Base-by-base conservation (phyloP, 1,140 invertebrate species). In the Hyles euphorbiae region DNA sequence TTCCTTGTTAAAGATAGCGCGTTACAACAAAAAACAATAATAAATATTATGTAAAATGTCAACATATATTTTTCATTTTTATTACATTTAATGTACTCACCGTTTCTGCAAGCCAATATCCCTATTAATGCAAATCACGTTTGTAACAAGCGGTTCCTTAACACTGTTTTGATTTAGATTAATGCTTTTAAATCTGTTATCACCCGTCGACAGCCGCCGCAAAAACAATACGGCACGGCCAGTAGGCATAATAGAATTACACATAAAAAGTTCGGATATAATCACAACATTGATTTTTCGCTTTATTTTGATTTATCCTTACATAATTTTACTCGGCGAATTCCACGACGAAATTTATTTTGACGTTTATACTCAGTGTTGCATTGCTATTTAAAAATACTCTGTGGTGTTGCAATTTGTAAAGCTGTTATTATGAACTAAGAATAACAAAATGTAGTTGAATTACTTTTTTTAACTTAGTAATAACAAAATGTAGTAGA, bases 201-300 rank as follows among this genome's bases (percentile, higher is more conserved):
- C 86, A 55, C 80, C 78, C 47, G 83, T 76, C 67, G 86, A 88
- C 61, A 88, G 75, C 55, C 86, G 73, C 68, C 86, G 63, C 62
- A 88, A 73, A 61, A 88, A 76, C 56, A 87, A 68, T 49, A 78
- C 83, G 57, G 83, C 78, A 54, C 86, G 83, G 50, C 81, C 80
- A 73, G 63, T 81, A 81, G 86, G 83, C 86, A 88, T 88, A 86
- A 80, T 88, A 81, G 60, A 54, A 44, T 61, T 54, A 54, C 43
- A 40, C 57, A 10, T 40, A 65, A 11, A 34, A 22, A 54, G n/a
- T 54, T 4, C 22, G 7, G n/a, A 53, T 40, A 40, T 22, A 9
- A 46, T 48, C n/a, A 48, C 47, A 11, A 48, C 22, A 48, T 48
- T 5, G 47, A 48, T n/a, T 48, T 46, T 48, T 48, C 47, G 8